Base-by-base conservation (phyloP, 2,113 vertebrate species). In the Erpornis zantholeuca region DNA sequence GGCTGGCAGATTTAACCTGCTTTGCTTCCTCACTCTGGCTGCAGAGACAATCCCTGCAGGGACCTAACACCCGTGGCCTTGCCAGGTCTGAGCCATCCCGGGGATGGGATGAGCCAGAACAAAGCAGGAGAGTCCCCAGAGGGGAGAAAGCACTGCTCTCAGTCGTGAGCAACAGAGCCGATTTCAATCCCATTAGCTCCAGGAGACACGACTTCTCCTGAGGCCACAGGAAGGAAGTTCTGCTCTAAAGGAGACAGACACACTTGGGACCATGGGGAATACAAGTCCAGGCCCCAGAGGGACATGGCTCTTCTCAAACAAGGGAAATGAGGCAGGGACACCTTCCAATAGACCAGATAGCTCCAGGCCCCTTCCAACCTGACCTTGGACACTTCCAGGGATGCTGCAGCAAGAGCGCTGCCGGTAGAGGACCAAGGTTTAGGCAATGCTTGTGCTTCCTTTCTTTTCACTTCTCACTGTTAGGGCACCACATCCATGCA, bases 341-440 rank as follows among this genome's bases (percentile, higher is more conserved):
- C 9, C 7, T 60, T 23, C 33, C 36, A 19, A 9, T 3, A 22
- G 7, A 3, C 27, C 36, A 31, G 63, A 7, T n/a, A n/a, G n/a
- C n/a, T 5, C 31, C 28, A 17, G 19, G 18, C 12, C 38, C 42
- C 0, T 0, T 25, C 31, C 44, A 50, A 0, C 53, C 33, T 12
- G 18, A 10, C 28, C 38, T 15, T 36, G 23, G 73, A 24, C 38
- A 28, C 38, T 10, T 22, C 15, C 73, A 69, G 45, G 64, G 54
- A n/a, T n/a, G 33, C 44, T 22, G 22, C 31, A 75, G 50, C 40
- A 83, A 29, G 29, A 13, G 29, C 24, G 22, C 16, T 33, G n/a
- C 33, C n/a, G 50, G 18, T 38, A 18, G 65, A 70, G 45, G 25
- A 20, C n/a, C 28, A 8, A 8, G 13, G 11, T 59, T 20, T 38